phyloP scores from a whole-genome alignment of 2,113 vertebrate species.

The Oxygymnocypris stewartii region DNA sequence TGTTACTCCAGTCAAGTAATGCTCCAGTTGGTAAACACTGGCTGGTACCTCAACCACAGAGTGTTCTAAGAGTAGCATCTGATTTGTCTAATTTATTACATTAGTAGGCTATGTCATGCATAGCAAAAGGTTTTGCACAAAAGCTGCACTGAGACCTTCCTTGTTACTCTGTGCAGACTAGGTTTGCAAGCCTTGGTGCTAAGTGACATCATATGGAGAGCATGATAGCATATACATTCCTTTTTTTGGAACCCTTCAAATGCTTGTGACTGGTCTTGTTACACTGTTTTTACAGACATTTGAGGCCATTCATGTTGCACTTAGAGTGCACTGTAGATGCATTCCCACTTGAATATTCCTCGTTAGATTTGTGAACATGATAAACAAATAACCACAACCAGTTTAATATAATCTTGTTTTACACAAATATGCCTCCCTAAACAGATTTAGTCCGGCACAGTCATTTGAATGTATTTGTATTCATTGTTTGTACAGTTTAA shows the following conservation, averaged over 20 bases:
- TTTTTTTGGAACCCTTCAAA: conserved; percentile 13
- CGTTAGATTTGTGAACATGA: neutral
- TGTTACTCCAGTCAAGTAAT: conserved; percentile 56
- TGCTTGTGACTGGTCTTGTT: neutral
- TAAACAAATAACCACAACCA: neutral
- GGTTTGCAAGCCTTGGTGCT: conserved; percentile 45
- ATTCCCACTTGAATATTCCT: neutral
- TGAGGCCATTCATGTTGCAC: conserved; percentile 5
- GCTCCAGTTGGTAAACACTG: conserved; percentile 15
- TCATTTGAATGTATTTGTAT: conserved; percentile 58
- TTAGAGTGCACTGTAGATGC: neutral
- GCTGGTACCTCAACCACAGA: conserved; percentile 60
- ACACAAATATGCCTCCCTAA: conserved; percentile 44
- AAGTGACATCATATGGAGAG: conserved; percentile 15
- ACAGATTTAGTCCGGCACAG: conserved; percentile 48
- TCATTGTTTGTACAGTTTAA: conserved; percentile 40
- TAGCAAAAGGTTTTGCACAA: conserved; percentile 46
- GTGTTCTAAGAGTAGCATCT: conserved; percentile 63
- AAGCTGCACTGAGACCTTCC: conserved; percentile 49
- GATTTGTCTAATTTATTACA: conserved; percentile 70
- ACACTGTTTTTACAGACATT: neutral
- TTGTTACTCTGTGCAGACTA: conserved; percentile 41
- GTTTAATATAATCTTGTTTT: conserved; percentile 29
- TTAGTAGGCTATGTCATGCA: conserved; percentile 53
- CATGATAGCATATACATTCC: conserved; percentile 16